These are phyloP conservation scores for Campylomormyrus tamandua DNA, from an alignment of 2,113 vertebrate genomes.

Conservation along the genomic window DNA sequence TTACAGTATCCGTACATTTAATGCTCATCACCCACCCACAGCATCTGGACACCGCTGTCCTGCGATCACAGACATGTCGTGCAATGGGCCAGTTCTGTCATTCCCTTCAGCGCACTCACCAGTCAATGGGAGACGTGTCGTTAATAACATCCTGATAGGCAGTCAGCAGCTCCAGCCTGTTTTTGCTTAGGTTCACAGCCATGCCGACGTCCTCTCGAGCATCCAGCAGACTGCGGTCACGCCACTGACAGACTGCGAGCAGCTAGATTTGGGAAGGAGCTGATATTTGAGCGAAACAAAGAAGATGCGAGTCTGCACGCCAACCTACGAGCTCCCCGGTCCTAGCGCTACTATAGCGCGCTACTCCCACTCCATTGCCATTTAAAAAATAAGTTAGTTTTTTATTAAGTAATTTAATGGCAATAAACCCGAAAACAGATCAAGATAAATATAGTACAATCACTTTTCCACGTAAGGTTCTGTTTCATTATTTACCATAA, in stretches of 20 bases:
- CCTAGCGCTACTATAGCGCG: constrained; percentile 28
- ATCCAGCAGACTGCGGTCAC: constrained; percentile 41
- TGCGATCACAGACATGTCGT: neutral
- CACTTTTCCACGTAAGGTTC: neutral
- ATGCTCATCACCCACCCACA: neutral
- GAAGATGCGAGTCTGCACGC: constrained; percentile 37
- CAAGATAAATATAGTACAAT: neutral
- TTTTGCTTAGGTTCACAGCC: constrained; percentile 68
- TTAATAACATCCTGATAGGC: constrained; percentile 71
- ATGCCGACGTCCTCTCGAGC: constrained; percentile 55
- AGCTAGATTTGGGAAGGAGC: constrained; percentile 19
- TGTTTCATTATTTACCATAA: neutral
- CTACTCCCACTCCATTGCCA: neutral
- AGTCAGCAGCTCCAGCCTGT: constrained; percentile 64
- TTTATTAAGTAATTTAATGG: neutral
- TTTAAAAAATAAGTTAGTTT: neutral
- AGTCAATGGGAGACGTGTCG: constrained; percentile 62
- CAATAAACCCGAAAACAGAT: neutral
- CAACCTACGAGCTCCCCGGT: constrained; percentile 28
- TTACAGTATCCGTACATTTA: neutral
- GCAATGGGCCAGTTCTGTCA: neutral
- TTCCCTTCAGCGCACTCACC: constrained; percentile 51
- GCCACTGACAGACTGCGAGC: constrained; percentile 5
- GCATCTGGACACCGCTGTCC: neutral
- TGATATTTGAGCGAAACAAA: constrained; percentile 36